Base-by-base conservation (phyloP, 2,888 invertebrate species). In the Muscina levida region DNA sequence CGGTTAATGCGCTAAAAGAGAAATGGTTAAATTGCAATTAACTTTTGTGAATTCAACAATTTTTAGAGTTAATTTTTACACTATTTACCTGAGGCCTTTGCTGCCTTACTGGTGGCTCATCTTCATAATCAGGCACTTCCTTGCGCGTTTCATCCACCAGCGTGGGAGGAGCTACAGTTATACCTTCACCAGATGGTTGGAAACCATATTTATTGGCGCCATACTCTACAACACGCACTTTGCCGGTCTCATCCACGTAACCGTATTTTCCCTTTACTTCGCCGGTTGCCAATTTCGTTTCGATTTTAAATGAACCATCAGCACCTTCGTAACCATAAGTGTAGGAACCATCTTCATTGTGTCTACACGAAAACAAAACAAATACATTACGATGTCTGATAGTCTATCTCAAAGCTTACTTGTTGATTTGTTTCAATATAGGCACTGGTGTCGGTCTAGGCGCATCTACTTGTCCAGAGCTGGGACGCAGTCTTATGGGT, bases 261-360 rank as follows among this genome's bases (percentile, higher is more conserved):
- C 97, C 97, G 88, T 97, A 97, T 89, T 97, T 97, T 84, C 97
- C 97, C 91, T 95, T 95, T 10, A 97, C 97, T 85, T 96, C 96
- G 0, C 97, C 97, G 5, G 93, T 92, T 0, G 94, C 93, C 19
- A 94, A 91, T 89, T 97, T 97, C 10, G 97, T 97, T 91, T 97
- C 97, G 86, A 97, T 97, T 91, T 97, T 96, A 92, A 97, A 97
- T 4, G 95, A 94, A 46, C 97, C 97, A 88, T 97, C 97, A 37
- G 93, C 96, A 1, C 95, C 95, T 88, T 97, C 97, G 89, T 96
- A 97, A 0, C 96, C 97, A 86, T 96, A 97, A 0, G 97, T 97
- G 91, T 97, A 97, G 0, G 96, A 96, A 71, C 96, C 96, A 87
- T 96, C 96, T 88, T 96, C 96, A 86, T 96, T 96, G 91, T 96